phyloP scores from a whole-genome alignment of 2,113 vertebrate species.

The Daboia siamensis region DNA sequence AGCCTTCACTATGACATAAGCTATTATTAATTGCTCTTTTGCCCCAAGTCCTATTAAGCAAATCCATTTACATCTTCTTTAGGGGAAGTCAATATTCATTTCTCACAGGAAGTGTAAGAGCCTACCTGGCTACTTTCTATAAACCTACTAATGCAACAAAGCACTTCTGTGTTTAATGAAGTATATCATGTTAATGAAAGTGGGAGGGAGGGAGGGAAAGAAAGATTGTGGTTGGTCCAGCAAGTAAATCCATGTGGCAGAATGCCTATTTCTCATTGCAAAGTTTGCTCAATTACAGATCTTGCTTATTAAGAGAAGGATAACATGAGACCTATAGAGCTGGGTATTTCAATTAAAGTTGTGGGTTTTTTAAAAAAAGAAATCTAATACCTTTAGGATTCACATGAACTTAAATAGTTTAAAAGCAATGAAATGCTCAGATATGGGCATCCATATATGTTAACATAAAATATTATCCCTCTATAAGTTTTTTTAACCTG shows the following conservation, averaged over 20 bases:
- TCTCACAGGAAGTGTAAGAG: slow-evolving; percentile 74
- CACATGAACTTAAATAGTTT: slow-evolving; percentile 31
- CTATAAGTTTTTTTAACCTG: neutral
- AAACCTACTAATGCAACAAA: slow-evolving; percentile 59
- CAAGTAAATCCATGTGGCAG: slow-evolving; percentile 1
- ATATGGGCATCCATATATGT: slow-evolving; percentile 12
- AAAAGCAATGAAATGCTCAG: slow-evolving; percentile 5
- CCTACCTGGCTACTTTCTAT: slow-evolving; percentile 52
- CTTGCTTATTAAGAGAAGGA: slow-evolving; percentile 7
- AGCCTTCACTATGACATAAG: slow-evolving; percentile 85
- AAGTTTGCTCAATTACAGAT: slow-evolving; percentile 23
- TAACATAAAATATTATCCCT: slow-evolving; percentile 32
- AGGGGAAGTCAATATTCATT: slow-evolving; percentile 83
- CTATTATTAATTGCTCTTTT: slow-evolving; percentile 90
- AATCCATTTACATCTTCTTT: slow-evolving; percentile 87
- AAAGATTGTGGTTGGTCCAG: neutral
- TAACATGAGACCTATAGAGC: slow-evolving; percentile 33
- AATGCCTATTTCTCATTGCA: slow-evolving; percentile 13
- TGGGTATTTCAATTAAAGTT: slow-evolving; percentile 19
- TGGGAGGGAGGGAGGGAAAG: neutral
- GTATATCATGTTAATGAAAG: slow-evolving; percentile 23
- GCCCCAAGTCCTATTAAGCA: slow-evolving; percentile 85
- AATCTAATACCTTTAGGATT: neutral
- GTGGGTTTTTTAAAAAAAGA: neutral
- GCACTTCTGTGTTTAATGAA: slow-evolving; percentile 58